A percentile compares a stretch with the other conserved stretches of the same genome.
These are phyloP conservation scores for Lordiphosa mommai DNA, from an alignment of 1,140 invertebrate genomes.

Conservation along the genomic window DNA sequence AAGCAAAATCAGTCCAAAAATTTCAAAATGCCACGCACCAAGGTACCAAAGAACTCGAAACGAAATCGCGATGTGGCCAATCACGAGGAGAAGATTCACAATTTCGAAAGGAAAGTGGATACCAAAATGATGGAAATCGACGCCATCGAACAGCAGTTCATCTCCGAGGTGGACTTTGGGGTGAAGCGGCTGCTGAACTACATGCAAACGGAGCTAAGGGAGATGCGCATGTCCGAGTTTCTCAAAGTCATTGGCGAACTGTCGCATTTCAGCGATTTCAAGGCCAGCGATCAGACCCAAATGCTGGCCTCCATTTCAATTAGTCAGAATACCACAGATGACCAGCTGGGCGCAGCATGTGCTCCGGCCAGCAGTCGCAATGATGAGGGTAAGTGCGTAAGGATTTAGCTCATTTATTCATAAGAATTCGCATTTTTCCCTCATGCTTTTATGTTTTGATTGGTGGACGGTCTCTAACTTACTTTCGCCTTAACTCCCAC, in stretches of 20 bases:
- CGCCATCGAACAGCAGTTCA: conserved; percentile 27
- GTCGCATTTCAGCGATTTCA: conserved; percentile 41
- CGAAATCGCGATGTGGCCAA: conserved; percentile 68
- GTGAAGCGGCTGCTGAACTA: conserved; percentile 24
- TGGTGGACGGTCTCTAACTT: conserved; percentile 44
- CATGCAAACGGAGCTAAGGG: conserved; percentile 45
- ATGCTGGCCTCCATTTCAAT: conserved; percentile 40
- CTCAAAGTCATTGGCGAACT: conserved; percentile 27
- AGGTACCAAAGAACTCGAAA: conserved; percentile 72
- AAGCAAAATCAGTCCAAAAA: not conserved
- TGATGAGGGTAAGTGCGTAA: conserved; percentile 55
- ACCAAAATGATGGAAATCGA: conserved; percentile 46
- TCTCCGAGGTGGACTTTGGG: conserved; percentile 28
- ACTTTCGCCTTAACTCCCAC: conserved; percentile 4
- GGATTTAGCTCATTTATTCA: not conserved
- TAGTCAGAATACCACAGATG: conserved; percentile 29
- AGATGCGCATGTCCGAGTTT: conserved; percentile 50
- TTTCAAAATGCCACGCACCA: conserved; percentile 69
- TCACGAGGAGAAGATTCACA: conserved; percentile 67
- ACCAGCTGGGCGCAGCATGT: not conserved
- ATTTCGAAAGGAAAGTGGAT: conserved; percentile 66
- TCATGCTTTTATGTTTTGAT: conserved; percentile 3
- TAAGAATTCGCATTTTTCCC: not conserved
- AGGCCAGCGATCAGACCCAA: conserved; percentile 61
- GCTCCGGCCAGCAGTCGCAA: conserved; percentile 44